Conservation (phyloP, 1,140 invertebrate species). For the Euborellia annulipes region DNA sequence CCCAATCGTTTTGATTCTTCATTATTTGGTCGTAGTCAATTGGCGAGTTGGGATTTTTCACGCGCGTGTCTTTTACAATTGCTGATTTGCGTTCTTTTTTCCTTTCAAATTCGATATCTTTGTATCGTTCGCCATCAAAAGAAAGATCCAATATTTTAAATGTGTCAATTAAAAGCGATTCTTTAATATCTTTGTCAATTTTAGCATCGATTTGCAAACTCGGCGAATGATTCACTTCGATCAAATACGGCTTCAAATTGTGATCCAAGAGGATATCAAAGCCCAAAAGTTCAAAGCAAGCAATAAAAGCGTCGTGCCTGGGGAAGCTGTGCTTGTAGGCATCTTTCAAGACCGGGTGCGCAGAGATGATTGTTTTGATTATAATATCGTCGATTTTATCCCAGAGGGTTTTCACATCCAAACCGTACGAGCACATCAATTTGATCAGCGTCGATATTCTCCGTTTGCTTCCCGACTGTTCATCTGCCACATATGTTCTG, state of each 20-base stretch:
- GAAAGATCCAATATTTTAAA: conserved; percentile 68
- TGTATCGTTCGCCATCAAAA: too few relatives aligned
- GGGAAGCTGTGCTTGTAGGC: conserved; percentile 79
- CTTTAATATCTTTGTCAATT: conserved; percentile 71
- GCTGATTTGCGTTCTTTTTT: too few relatives aligned
- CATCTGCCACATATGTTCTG: conserved; percentile 55
- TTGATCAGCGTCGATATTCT: conserved; percentile 60
- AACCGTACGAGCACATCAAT: conserved; percentile 24
- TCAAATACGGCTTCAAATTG: conserved; percentile 65
- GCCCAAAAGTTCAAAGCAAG: conserved; percentile 79
- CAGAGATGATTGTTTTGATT: conserved; percentile 74
- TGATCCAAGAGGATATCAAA: conserved; percentile 76
- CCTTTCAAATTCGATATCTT: too few relatives aligned
- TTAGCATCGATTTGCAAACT: conserved; percentile 76
- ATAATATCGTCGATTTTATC: conserved; percentile 71
- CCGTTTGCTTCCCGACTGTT: conserved; percentile 69
- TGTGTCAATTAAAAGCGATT: conserved; percentile 62
- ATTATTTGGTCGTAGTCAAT: too few relatives aligned
- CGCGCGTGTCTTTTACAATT: too few relatives aligned
- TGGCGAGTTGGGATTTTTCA: too few relatives aligned
- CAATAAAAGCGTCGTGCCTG: conserved; percentile 56
- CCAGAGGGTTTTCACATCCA: conserved; percentile 55
- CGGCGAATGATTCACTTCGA: conserved; percentile 84
- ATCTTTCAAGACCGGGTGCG: conserved; percentile 69
- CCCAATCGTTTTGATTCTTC: too few relatives aligned